A percentile compares a stretch with the other conserved stretches of the same genome.
These are phyloP conservation scores for Uromys caudimaculatus DNA, from an alignment of 2,797 vertebrate genomes.

Conservation along the genomic window DNA sequence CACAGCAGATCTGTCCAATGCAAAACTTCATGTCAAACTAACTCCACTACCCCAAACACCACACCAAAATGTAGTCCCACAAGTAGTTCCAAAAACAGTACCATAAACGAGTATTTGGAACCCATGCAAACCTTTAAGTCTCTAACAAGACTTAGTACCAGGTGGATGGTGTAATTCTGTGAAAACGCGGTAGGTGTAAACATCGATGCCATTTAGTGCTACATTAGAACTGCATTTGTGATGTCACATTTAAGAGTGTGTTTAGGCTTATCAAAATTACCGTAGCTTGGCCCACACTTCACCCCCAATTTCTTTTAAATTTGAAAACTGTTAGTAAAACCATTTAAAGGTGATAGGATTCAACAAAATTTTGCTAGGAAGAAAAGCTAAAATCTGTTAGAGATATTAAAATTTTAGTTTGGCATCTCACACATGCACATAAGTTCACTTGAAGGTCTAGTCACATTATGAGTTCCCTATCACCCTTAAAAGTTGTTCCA, in stretches of 20 bases:
- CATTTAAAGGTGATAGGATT: constrained; percentile 92
- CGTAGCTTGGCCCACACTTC: constrained; percentile 89
- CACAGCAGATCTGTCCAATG: constrained; percentile 90
- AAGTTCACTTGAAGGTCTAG: constrained; percentile 82
- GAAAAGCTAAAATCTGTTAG: constrained; percentile 88
- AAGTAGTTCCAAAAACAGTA: constrained; percentile 88
- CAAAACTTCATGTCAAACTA: constrained; percentile 88
- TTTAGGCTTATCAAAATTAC: constrained; percentile 87
- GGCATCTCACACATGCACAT: constrained; percentile 91
- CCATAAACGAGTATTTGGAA: constrained; percentile 89
- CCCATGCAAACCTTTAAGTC: constrained; percentile 90
- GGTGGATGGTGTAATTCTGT: constrained; percentile 87
- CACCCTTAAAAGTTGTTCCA: constrained; percentile 92
- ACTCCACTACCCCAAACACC: constrained; percentile 89
- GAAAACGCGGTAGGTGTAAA: constrained; percentile 88
- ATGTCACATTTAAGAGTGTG: constrained; percentile 88
- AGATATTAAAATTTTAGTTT: constrained; percentile 89
- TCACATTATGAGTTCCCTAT: constrained; percentile 89
- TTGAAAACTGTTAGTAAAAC: constrained; percentile 91
- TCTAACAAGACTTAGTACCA: constrained; percentile 88
- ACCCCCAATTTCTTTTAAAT: constrained; percentile 89
- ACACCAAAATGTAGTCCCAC: constrained; percentile 89
- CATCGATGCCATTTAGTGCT: constrained; percentile 89
- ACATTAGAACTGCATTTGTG: constrained; percentile 89
- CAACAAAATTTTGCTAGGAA: constrained; percentile 86